Percentiles rank a stretch among this genome's conserved stretches.
Conservation (phyloP, 2,888 invertebrate genomes). For the Abrostola triplasia region DNA sequence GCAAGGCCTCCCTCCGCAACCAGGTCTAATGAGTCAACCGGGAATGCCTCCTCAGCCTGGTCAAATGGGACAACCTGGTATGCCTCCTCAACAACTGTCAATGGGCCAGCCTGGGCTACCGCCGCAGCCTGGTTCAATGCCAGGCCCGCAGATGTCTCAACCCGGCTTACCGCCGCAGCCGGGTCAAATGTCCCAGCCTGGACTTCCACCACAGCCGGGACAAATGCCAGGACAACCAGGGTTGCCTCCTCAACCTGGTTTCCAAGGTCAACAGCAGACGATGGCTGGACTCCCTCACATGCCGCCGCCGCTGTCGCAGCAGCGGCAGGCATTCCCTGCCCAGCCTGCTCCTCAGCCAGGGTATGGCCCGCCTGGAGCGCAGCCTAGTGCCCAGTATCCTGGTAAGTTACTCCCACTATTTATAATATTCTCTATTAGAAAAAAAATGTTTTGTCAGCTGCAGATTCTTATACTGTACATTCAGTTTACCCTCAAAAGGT, state of each 20-base stretch:
- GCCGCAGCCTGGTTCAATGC: conserved; percentile 18
- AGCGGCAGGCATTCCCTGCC: conserved; percentile 68
- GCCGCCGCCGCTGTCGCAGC: conserved; percentile 81
- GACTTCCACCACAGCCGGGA: conserved; percentile 53
- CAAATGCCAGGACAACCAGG: conserved; percentile 62
- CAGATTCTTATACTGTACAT: too few species aligned
- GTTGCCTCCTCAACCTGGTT: conserved; percentile 64
- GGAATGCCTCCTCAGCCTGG: conserved; percentile 42
- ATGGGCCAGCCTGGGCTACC: conserved; percentile 20
- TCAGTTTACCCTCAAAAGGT: too few species aligned
- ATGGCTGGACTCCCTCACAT: conserved; percentile 74
- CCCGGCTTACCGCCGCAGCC: conserved; percentile 28
- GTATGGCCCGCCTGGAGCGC: conserved; percentile 64
- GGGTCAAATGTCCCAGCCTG: conserved; percentile 51
- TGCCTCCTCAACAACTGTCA: conserved; percentile 42
- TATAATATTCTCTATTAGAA: too few species aligned
- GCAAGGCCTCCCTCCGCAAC: conserved; percentile 33
- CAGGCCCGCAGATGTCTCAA: conserved; percentile 16
- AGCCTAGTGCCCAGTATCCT: conserved; percentile 65
- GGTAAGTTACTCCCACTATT: conserved; percentile 63
- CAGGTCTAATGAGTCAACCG: conserved; percentile 23
- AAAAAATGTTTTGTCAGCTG: neutral
- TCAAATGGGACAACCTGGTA: conserved; percentile 19
- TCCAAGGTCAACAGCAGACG: conserved; percentile 60
- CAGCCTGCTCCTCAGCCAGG: conserved; percentile 66